phyloP scores from a whole-genome alignment of 2,113 vertebrate species.

The Odobenus rosmarus region DNA sequence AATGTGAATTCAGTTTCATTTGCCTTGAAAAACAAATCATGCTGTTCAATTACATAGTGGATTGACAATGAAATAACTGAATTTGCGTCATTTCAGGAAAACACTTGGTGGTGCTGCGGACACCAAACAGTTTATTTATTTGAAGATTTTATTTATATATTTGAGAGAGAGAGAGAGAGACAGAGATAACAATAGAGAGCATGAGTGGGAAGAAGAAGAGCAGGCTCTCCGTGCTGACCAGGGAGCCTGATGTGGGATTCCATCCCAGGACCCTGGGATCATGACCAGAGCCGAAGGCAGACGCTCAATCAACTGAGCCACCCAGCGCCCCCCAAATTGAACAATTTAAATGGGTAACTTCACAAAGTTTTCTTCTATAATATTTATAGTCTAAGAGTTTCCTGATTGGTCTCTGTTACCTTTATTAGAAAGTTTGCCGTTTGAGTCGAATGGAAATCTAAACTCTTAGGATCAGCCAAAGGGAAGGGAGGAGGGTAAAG shows the following conservation, averaged over 20 bases:
- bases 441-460: not conserved
- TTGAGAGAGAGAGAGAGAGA: too few species aligned
- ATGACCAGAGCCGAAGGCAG: too few species aligned
- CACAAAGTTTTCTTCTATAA: not conserved
- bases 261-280: too few species aligned
- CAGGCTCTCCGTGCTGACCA: too few species aligned
- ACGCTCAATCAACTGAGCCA: too few species aligned
- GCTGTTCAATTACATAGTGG: not conserved
- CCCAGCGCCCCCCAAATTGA: not conserved
- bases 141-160: too few species aligned
- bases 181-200: too few species aligned
- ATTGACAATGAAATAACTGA: not conserved
- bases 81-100: not conserved
- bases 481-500: not conserved
- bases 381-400: not conserved
- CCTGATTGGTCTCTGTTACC: not conserved
- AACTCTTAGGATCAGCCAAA: not conserved
- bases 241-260: too few species aligned
- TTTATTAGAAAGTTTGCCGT: not conserved
- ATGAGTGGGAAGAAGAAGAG: too few species aligned
- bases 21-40: not conserved
- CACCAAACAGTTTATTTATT: not conserved
- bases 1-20: constrained; percentile 16
- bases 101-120: not conserved
- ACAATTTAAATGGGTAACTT: not conserved